Conservation (phyloP, 2,888 invertebrate genomes). For the Tenthredo scrophulariae region DNA sequence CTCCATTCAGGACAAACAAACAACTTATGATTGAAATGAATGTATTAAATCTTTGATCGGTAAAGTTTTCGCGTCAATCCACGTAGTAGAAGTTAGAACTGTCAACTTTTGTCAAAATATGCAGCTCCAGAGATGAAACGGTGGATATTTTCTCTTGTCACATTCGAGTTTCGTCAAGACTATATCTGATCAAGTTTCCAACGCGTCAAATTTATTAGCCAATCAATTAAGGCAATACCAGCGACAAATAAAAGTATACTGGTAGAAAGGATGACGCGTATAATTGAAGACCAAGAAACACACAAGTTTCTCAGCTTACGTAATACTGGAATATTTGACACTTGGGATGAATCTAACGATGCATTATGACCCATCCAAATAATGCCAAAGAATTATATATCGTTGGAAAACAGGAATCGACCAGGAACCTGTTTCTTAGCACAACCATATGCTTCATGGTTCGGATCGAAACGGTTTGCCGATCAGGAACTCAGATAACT, state of each 20-base stretch:
- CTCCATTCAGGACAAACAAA: neutral
- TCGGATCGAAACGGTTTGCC: neutral
- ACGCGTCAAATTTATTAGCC: constrained; percentile 27
- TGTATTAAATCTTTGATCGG: constrained; percentile 2
- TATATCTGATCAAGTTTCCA: constrained; percentile 26
- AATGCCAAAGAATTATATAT: constrained; percentile 13
- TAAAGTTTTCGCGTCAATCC: neutral
- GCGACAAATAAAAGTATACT: constrained; percentile 4
- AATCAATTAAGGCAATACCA: constrained; percentile 32
- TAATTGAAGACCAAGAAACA: constrained; percentile 26
- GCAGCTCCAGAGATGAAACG: neutral
- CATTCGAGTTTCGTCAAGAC: neutral
- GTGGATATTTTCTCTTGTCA: neutral
- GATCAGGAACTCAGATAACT: neutral
- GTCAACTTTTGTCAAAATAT: neutral
- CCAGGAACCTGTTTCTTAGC: constrained; percentile 13
- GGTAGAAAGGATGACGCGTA: constrained; percentile 33
- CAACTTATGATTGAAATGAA: constrained; percentile 16
- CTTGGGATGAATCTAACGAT: neutral
- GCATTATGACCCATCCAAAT: neutral
- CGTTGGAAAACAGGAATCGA: neutral
- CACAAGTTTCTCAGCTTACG: constrained; percentile 29
- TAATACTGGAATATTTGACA: constrained; percentile 37
- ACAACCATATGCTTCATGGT: neutral
- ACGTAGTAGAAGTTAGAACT: neutral